Evolutionary conservation across 2,797 vertebrate genomes (phyloP).

Genomic region (Limosa lapponica): DNA sequence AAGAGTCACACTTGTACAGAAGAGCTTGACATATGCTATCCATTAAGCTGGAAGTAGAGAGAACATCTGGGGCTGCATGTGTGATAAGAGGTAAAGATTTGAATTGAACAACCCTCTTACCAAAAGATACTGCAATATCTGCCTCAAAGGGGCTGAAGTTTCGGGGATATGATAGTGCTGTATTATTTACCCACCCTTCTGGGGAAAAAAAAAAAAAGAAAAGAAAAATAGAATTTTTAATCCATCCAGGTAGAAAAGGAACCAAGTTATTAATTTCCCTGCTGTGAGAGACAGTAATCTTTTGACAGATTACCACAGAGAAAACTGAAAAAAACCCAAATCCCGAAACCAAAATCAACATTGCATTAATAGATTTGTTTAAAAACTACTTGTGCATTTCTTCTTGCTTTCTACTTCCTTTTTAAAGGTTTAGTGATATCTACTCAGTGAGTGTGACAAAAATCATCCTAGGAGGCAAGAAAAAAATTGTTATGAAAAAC

Average conservation of each 20-base stretch:
- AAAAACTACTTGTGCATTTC: background rate
- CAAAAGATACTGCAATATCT: background rate
- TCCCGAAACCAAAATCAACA: fast-evolving
- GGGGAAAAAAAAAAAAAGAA: background rate
- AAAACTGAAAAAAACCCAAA: background rate
- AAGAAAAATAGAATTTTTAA: background rate
- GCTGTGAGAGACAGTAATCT: background rate
- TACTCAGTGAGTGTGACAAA: background rate
- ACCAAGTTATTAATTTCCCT: background rate
- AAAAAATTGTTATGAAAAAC: background rate
- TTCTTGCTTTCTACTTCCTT: background rate
- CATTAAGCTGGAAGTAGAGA: background rate
- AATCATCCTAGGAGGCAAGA: background rate
- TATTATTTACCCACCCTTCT: background rate
- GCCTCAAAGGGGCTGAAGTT: background rate
- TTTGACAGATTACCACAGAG: background rate
- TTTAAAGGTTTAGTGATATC: background rate
- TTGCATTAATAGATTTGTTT: background rate
- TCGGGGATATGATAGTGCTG: background rate
- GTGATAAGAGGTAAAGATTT: background rate
- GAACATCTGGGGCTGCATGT: background rate
- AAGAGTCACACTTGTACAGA: background rate
- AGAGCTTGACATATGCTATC: background rate
- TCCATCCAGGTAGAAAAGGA: background rate
- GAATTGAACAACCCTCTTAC: background rate